Conservation (phyloP, 2,888 invertebrate genomes). For the Pyralis farinalis region DNA sequence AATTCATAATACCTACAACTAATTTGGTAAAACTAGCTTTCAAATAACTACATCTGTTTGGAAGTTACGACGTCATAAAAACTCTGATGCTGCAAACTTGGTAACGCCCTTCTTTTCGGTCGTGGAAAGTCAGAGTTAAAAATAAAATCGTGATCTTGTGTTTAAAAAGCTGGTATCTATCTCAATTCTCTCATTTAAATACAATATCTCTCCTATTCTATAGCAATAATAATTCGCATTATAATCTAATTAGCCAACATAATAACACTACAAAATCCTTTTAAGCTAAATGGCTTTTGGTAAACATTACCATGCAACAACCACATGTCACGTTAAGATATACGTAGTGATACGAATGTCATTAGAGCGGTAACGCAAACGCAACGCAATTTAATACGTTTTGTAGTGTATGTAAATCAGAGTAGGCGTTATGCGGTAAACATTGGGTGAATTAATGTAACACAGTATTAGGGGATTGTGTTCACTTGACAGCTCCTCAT, state of each 20-base stretch:
- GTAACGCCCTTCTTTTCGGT: no score
- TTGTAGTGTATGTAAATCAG: constrained; percentile 59
- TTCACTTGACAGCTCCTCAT: constrained; percentile 20
- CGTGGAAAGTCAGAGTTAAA: no score
- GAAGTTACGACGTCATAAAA: no score
- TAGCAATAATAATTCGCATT: no score
- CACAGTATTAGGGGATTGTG: constrained; percentile 9
- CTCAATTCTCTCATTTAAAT: no score
- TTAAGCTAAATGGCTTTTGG: background rate
- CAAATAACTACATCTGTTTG: no score
- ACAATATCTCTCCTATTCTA: no score
- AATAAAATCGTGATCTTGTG: no score
- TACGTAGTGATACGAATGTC: constrained; percentile 40
- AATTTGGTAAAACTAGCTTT: no score
- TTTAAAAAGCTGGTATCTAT: no score
- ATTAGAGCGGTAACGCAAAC: constrained; percentile 30
- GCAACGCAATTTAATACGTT: constrained; percentile 41
- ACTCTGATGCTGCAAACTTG: no score
- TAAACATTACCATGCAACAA: background rate
- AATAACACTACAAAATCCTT: background rate
- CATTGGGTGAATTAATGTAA: constrained; percentile 57
- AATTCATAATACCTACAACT: no score
- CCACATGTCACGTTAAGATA: constrained; percentile 3
- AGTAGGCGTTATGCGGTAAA: constrained; percentile 55
- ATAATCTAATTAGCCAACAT: background rate